Evolutionary conservation across 2,113 vertebrate species (phyloP).

Genomic region (Vombatus ursinus): DNA sequence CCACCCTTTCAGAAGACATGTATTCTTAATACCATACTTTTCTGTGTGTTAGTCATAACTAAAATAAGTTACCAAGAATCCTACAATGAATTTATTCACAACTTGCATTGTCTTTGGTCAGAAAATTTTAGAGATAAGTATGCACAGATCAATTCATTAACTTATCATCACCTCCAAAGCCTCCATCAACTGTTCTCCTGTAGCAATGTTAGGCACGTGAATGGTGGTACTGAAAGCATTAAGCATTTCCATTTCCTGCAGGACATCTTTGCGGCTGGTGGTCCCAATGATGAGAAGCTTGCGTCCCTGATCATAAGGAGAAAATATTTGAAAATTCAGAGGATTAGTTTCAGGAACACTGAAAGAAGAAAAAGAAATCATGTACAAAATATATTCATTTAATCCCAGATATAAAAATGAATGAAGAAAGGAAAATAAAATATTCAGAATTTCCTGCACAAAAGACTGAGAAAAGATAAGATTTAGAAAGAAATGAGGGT

Average conservation of each 20-base stretch:
- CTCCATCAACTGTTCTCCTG: slow-evolving; percentile 91
- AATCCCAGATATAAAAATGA: slow-evolving; percentile 18
- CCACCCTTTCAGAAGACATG: background rate
- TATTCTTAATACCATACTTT: background rate
- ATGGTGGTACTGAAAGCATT: slow-evolving; percentile 97
- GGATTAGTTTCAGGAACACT: background rate
- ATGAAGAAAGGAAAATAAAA: slow-evolving; percentile 17
- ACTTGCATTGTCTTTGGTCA: background rate
- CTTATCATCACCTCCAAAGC: slow-evolving; percentile 89
- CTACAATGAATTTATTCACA: background rate
- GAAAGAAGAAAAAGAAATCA: background rate
- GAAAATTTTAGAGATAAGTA: background rate
- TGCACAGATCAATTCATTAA: background rate
- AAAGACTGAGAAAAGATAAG: slow-evolving; percentile 15
- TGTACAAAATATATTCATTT: background rate
- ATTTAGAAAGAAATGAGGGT: slow-evolving; percentile 15
- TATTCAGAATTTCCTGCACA: slow-evolving; percentile 1
- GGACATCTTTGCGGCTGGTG: slow-evolving; percentile 95
- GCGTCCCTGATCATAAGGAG: slow-evolving; percentile 86
- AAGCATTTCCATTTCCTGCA: slow-evolving; percentile 98
- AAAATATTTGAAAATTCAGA: slow-evolving; percentile 29
- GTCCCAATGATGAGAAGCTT: slow-evolving; percentile 98
- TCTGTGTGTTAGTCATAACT: background rate
- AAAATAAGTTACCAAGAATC: background rate
- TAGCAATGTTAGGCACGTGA: slow-evolving; percentile 94